Conservation (phyloP, 1,140 invertebrate genomes). For the Nixonia krombeini region DNA sequence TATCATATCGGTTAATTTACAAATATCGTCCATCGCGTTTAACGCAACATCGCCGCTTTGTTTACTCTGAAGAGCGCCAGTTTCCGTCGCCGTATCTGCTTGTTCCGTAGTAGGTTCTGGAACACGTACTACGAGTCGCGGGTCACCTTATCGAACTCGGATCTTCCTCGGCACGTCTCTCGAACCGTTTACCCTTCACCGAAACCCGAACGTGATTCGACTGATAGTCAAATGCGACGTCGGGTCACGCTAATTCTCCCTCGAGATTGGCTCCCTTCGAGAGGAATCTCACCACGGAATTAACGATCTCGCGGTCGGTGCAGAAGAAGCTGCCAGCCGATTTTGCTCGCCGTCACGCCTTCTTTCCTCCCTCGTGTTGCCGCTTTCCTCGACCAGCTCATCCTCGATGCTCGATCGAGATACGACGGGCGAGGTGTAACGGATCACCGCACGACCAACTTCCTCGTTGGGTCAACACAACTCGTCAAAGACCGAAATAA, state of each 20-base stretch:
- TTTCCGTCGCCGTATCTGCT: too few relatives aligned
- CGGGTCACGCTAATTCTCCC: not conserved
- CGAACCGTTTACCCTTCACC: constrained; percentile 28
- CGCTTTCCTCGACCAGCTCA: constrained; percentile 3
- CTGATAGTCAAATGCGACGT: constrained; percentile 52
- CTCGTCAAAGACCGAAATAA: constrained; percentile 57
- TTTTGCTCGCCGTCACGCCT: too few relatives aligned
- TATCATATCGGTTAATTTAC: too few relatives aligned
- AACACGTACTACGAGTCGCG: constrained; percentile 15
- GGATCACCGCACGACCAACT: constrained; percentile 56
- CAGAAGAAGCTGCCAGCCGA: too few relatives aligned
- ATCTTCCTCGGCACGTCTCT: constrained; percentile 37
- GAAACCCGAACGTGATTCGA: constrained; percentile 48
- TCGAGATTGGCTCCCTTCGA: not conserved
- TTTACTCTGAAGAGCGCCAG: too few relatives aligned
- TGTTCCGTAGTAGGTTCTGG: too few relatives aligned
- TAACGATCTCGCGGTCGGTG: not conserved
- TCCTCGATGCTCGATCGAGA: constrained; percentile 56
- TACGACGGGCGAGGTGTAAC: constrained; percentile 59
- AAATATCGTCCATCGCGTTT: too few relatives aligned
- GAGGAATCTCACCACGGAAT: not conserved
- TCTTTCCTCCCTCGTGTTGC: too few relatives aligned
- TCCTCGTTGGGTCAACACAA: constrained; percentile 54
- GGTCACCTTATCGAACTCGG: constrained; percentile 52
- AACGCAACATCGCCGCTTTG: too few relatives aligned